Evolutionary conservation across 2,797 vertebrate species (phyloP), one percentile per base, ranked within the genome.

Genomic region (Cryptoprocta ferox): DNA sequence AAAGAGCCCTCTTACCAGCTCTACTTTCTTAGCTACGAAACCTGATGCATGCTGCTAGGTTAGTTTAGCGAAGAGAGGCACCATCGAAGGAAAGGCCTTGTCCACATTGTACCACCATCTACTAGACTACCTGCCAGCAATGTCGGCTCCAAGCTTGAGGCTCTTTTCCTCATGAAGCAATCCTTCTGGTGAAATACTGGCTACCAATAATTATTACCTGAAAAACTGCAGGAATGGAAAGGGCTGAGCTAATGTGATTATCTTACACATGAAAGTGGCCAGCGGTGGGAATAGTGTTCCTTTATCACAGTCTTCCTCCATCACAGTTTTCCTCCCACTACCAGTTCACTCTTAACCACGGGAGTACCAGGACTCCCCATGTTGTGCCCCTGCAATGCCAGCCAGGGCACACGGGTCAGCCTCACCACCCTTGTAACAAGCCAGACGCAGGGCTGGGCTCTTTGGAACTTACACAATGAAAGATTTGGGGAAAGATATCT

Each of bases 141-240:
- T 35, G 42, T 45, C 8, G 32, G 79, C 35, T 45, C 76, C 82
- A 45, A 48, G 68, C 80, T 37, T n/a, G 7, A 39, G 87, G 42
- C 37, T 91, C 82, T 82, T 73, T 90, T 84, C 81, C 73, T 87
- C n/a, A 76, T 35, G 66, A 39, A 91, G 35, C 14, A 83, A 81
- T 90, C 45, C 24, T 93, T 48, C 82, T 19, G 70, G 79, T 91
- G 66, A 95, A 66, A 87, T 16, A 50, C 53, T 79, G 59, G 59
- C 48, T 66, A 70, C n/a, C 59, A 93, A 84, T 37, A 96, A 91
- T 65, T 85, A 82, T 86, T 45, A 65, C 30, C 53, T 92, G 35
- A 81, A 95, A 92, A 94, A 56, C 53, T 63, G 28, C 48, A 78
- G 56, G 82, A 42, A 82, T 21, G 45, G 59, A 88, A 89, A 79